A percentile compares a stretch with the other conserved stretches of the same genome.
Evolutionary conservation across 2,113 vertebrate species (phyloP).

Genomic region (Phaethon lepturus): DNA sequence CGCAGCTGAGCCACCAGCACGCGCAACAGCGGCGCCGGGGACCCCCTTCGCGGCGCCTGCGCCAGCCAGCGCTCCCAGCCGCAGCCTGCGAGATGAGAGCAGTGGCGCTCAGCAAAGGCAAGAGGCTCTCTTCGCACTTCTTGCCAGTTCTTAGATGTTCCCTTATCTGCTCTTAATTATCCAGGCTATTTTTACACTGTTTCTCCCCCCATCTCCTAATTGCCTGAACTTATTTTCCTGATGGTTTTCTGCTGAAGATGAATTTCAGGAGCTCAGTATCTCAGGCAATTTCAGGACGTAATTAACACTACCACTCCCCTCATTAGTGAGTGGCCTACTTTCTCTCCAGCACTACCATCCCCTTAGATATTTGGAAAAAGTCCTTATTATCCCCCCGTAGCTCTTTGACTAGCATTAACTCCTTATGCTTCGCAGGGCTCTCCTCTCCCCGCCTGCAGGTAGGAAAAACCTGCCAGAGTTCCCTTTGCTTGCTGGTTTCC

Average conservation of each 20-base stretch:
- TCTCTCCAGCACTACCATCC: neutral
- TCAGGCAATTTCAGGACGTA: conserved; percentile 27
- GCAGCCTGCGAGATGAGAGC: accelerated
- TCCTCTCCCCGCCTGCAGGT: neutral
- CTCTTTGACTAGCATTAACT: neutral
- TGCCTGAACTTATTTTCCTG: conserved; percentile 39
- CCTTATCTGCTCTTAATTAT: conserved; percentile 46
- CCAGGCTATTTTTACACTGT: conserved; percentile 43
- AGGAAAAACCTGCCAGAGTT: accelerated
- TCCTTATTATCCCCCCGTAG: neutral
- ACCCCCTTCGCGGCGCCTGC: neutral
- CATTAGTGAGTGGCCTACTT: conserved; percentile 53
- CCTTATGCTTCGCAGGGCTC: neutral
- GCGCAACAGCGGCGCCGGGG: accelerated
- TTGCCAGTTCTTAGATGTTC: neutral
- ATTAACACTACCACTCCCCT: conserved; percentile 56
- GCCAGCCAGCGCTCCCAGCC: accelerated
- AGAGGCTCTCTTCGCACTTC: neutral
- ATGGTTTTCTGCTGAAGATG: conserved; percentile 51
- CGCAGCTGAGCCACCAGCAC: neutral
- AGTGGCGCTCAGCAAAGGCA: neutral
- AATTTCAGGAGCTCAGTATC: conserved; percentile 42
- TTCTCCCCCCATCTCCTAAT: conserved; percentile 17
- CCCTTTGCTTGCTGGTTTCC: accelerated
- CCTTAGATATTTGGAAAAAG: neutral